Conservation (phyloP, 1,140 invertebrate species). For the Orchesella cincta region DNA sequence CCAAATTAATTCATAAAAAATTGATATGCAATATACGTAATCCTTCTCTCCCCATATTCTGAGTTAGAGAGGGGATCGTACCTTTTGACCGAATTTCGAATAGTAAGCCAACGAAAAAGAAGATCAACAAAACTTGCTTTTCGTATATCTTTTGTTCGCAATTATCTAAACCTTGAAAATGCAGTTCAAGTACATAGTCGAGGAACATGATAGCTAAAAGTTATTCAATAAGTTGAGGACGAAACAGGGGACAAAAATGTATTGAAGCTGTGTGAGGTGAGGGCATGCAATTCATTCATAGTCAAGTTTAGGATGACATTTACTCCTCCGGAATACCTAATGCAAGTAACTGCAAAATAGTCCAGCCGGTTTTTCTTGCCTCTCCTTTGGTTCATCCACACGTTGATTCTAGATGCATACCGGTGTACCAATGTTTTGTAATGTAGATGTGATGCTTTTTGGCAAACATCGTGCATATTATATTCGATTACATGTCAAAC, state of each 20-base stretch:
- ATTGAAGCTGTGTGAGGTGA: too few species aligned
- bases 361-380: constrained; percentile 20
- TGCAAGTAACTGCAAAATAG: neutral
- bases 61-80: neutral
- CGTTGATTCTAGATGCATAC: too few species aligned
- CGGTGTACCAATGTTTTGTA: too few species aligned
- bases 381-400: too few species aligned
- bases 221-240: too few species aligned
- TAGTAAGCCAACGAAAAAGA: too few species aligned
- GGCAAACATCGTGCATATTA: too few species aligned
- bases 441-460: too few species aligned
- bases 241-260: too few species aligned
- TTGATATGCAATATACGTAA: neutral
- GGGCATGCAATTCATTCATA: neutral
- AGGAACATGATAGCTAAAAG: too few species aligned
- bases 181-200: neutral
- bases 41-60: too few species aligned
- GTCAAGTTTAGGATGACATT: neutral
- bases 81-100: constrained; percentile 18
- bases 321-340: constrained; percentile 22
- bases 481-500: too few species aligned
- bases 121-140: neutral
- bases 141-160: neutral
- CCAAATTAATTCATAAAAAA: constrained; percentile 6
- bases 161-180: constrained; percentile 4